Percentiles rank a stretch among this genome's conserved stretches.
Evolutionary conservation across 2,888 invertebrate genomes (phyloP).

Genomic region (Phengaris arion): DNA sequence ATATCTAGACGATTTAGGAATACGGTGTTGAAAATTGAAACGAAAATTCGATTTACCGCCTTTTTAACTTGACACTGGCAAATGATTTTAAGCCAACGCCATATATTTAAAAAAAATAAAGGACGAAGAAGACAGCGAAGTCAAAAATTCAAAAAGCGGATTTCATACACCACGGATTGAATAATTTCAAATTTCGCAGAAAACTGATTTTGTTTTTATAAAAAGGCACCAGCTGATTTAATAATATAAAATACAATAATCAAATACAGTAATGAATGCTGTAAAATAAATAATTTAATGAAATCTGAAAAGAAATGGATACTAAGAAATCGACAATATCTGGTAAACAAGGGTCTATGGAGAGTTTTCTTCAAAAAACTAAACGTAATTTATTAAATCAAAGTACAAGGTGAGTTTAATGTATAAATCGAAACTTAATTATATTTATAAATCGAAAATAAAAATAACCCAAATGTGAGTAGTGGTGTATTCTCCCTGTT

Average conservation of each 20-base stretch:
- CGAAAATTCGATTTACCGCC: no score
- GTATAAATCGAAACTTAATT: neutral
- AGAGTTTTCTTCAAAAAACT: constrained; percentile 29
- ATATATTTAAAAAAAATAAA: no score
- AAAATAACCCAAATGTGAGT: neutral
- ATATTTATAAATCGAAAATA: neutral
- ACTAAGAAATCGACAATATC: constrained; percentile 26
- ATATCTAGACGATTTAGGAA: no score
- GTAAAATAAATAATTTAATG: neutral
- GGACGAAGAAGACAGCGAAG: neutral
- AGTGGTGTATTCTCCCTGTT: neutral
- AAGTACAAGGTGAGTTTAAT: constrained; percentile 22
- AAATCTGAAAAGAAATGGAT: constrained; percentile 19
- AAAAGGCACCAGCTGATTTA: neutral
- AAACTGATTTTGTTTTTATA: no score
- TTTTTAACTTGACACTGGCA: no score
- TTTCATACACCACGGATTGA: no score
- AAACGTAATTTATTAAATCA: constrained; percentile 17
- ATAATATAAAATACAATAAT: neutral
- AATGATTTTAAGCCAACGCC: no score
- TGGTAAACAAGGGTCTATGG: constrained; percentile 32
- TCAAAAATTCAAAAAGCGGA: neutral
- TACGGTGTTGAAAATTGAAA: no score
- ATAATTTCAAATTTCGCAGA: no score
- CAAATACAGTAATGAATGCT: neutral